Evolutionary conservation across 1,140 invertebrate genomes (phyloP).

Genomic region (Asobara japonica): DNA sequence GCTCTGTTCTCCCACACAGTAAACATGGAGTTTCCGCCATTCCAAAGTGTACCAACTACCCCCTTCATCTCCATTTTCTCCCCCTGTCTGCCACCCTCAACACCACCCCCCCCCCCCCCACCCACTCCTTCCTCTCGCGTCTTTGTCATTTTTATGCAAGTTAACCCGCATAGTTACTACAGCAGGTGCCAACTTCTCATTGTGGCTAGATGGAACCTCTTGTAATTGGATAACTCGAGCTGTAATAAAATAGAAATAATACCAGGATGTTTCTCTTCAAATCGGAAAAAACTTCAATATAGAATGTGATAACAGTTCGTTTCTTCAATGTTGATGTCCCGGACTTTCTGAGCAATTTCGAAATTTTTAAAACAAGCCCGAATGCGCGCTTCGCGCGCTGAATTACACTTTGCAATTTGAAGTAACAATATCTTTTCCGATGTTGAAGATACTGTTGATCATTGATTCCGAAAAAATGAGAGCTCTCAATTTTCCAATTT

Average conservation of each 20-base stretch:
- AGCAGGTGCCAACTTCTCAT: not conserved
- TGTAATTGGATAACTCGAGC: not conserved
- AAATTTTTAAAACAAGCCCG: too few relatives aligned
- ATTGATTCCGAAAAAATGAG: too few relatives aligned
- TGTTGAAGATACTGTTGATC: too few relatives aligned
- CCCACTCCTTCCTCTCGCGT: too few relatives aligned
- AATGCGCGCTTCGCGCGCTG: too few relatives aligned
- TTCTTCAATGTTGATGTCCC: too few relatives aligned
- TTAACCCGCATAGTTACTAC: not conserved
- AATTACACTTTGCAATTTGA: too few relatives aligned
- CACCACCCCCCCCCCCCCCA: not conserved
- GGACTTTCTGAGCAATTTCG: too few relatives aligned
- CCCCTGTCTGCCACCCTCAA: not conserved
- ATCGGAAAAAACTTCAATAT: not conserved
- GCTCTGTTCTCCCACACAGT: not conserved
- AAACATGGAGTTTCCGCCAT: conserved; percentile 3
- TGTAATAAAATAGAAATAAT: not conserved
- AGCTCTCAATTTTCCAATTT: too few relatives aligned
- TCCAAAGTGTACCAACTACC: not conserved
- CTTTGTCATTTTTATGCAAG: conserved; percentile 1
- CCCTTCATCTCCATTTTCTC: not conserved
- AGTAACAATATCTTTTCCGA: too few relatives aligned
- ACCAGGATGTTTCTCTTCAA: too few relatives aligned
- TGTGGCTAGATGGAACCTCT: not conserved
- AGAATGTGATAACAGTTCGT: too few relatives aligned